Percentiles rank a stretch among this genome's conserved stretches.
phyloP scores from a whole-genome alignment of 2,797 vertebrate species.

The Ataeniobius toweri region DNA sequence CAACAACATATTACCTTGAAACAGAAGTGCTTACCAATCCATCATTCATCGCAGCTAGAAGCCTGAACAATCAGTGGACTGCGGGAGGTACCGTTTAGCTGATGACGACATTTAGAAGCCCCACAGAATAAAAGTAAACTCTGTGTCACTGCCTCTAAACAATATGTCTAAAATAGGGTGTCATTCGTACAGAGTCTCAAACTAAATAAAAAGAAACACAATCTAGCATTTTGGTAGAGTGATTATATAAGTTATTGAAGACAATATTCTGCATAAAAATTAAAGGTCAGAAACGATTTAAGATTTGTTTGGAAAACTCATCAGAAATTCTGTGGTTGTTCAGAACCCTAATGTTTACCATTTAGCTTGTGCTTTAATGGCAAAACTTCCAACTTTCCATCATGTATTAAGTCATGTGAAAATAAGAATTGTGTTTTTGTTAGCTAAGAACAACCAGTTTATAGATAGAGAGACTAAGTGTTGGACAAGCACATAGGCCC shows the following conservation, averaged over 20 bases:
- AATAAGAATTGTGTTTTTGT: not conserved
- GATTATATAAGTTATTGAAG: constrained; percentile 7
- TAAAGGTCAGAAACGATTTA: not conserved
- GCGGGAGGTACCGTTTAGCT: not conserved
- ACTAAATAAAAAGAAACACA: not conserved
- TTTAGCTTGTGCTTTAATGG: not conserved
- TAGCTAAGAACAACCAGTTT: not conserved
- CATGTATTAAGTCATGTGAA: not conserved
- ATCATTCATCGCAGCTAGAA: constrained; percentile 6
- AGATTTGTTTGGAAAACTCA: not conserved
- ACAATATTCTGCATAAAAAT: not conserved
- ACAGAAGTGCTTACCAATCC: constrained; percentile 6
- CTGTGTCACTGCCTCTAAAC: constrained; percentile 5
- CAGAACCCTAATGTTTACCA: not conserved
- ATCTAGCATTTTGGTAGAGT: not conserved
- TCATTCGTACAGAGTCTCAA: not conserved
- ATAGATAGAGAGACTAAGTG: not conserved
- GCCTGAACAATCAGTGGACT: constrained; percentile 14
- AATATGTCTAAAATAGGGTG: not conserved
- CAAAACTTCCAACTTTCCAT: not conserved
- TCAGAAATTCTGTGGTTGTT: not conserved
- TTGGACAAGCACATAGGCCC: not conserved
- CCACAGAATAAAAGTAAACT: not conserved
- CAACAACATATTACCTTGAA: not conserved
- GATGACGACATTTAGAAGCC: constrained; percentile 1